Conservation (phyloP, 2,888 invertebrate genomes). For the Drosophila austrosaltans region DNA sequence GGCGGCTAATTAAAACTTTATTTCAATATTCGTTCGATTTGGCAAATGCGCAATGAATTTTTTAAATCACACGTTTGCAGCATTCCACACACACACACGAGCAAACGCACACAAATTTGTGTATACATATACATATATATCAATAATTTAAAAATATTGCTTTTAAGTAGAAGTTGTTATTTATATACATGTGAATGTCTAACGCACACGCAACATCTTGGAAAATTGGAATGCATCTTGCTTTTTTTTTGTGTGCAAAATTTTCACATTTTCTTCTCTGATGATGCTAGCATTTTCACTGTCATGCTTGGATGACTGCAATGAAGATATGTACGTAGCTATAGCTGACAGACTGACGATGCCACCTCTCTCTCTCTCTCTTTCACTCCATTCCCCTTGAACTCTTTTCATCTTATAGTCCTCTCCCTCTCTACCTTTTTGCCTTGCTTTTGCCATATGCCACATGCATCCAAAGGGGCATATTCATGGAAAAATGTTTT, state of each 20-base stretch:
- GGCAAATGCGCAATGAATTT: slow-evolving; percentile 15
- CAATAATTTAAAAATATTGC: neutral
- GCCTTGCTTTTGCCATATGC: slow-evolving; percentile 19
- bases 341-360: slow-evolving; percentile 15
- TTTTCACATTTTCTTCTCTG: slow-evolving; percentile 54
- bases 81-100: neutral
- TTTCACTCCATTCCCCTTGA: slow-evolving; percentile 56
- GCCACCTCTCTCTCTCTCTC: neutral
- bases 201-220: slow-evolving; percentile 14
- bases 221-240: slow-evolving; percentile 4
- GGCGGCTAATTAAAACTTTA: slow-evolving; percentile 25
- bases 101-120: neutral
- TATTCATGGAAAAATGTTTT: slow-evolving; percentile 47
- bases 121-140: neutral
- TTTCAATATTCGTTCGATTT: neutral
- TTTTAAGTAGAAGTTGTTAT: neutral
- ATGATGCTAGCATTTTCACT: slow-evolving; percentile 54
- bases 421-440: slow-evolving; percentile 16
- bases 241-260: slow-evolving; percentile 41
- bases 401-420: slow-evolving; percentile 45
- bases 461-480: slow-evolving; percentile 46
- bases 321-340: slow-evolving; percentile 15
- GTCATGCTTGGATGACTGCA: slow-evolving; percentile 40
- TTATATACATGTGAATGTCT: neutral
- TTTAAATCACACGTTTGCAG: neutral